Percentiles rank a stretch among this genome's conserved stretches.
phyloP scores from a whole-genome alignment of 53 echinoderm and acorn worm genomes.

The Arbacia lixula region DNA sequence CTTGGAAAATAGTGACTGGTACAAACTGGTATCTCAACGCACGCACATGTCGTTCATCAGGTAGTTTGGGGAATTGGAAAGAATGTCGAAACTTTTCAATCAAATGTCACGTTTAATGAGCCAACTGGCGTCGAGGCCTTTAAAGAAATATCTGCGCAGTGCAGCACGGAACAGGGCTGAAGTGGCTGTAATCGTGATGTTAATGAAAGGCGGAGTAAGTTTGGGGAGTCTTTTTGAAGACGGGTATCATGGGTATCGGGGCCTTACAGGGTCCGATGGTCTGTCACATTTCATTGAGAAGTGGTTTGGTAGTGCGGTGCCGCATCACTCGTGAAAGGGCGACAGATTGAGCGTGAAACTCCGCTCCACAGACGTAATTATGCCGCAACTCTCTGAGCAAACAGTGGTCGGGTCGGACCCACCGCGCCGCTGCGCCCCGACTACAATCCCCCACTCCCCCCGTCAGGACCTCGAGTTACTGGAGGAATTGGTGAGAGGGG shows the following conservation, averaged over 20 bases:
- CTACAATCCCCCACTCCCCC: conserved; percentile 3
- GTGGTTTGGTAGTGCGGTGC: conserved; percentile 14
- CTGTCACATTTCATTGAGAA: conserved; percentile 20
- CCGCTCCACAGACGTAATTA: conserved; percentile 66
- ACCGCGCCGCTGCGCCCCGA: conserved; percentile 9
- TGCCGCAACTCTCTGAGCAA: conserved; percentile 73
- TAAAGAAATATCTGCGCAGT: no score
- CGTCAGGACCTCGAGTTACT: conserved; percentile 15
- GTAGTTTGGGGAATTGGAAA: no score
- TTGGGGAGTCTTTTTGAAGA: conserved; percentile 6
- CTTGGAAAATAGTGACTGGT: no score
- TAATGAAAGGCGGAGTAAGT: no score
- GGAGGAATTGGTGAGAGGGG: conserved; percentile 19
- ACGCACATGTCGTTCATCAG: no score
- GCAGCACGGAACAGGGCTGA: no score
- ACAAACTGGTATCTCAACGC: no score
- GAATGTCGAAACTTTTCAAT: no score
- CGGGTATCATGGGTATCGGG: no score
- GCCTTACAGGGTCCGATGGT: conserved; percentile 29
- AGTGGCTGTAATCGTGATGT: no score
- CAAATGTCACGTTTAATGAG: no score
- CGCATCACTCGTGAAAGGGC: conserved; percentile 54
- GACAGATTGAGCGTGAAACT: conserved; percentile 75
- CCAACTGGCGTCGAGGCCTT: no score
- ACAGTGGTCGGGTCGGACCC: conserved; percentile 38